Evolutionary conservation across 2,113 vertebrate species (phyloP), one percentile per base, ranked within the genome.

Genomic region (Casuarius casuarius): DNA sequence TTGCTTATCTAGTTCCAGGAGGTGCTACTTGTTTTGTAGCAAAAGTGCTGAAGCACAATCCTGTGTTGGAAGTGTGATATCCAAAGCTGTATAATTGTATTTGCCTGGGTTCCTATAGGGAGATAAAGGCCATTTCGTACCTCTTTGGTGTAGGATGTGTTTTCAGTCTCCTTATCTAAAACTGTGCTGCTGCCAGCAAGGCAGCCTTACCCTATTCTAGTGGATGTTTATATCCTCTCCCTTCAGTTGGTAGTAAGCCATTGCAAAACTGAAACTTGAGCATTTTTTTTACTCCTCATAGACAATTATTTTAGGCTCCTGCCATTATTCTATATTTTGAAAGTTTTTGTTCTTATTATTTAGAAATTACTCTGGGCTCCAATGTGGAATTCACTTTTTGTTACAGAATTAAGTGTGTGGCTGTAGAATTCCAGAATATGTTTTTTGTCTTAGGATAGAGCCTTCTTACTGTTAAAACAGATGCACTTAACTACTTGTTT

Each of bases 141-240:
- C 11, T 5, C 46, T 38, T 38, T 3, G 46, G 29, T 19, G 17
- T 0, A 56, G 63, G 58, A 23, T 23, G 40, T 77, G 49, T 52
- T 66, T 81, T 82, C 44, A 33, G 0, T 59, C 62, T 68, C 20
- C 44, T 84, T 72, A 49, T 38, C 67, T 52, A 29, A 70, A 40
- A 54, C 21, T 18, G 1, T 61, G 42, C 19, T 72, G n/a, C 85
- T 94, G 59, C 44, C 23, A 62, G 63, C 16, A 48, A 35, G 49
- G 40, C 15, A 40, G 12, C 11, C 38, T 1, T 7, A 29, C 31
- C n/a, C 31, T 9, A 33, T 20, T 16, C 22, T 3, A 5, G 2
- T 29, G 3, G 25, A 71, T 6, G 25, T 13, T 35, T 59, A 11
- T 33, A 9, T 71, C 8, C 15, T 65, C 12, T 80, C 40, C 54